These are phyloP conservation scores for Gymnothorax javanicus DNA, from an alignment of 2,797 vertebrate genomes.

Conservation along the genomic window DNA sequence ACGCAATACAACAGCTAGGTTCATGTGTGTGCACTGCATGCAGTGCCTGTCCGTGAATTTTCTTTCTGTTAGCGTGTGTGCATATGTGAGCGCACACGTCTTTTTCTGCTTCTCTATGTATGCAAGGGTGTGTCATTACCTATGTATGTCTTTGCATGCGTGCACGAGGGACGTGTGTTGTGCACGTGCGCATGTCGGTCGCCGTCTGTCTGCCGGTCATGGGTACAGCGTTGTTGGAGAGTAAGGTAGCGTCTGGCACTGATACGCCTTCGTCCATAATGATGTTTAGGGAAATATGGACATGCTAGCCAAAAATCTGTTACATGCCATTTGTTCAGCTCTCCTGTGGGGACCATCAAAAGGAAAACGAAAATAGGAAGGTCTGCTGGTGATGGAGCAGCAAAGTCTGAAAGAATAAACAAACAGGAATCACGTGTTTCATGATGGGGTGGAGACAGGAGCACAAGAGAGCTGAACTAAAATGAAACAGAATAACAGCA, in stretches of 20 bases:
- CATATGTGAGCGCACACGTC: slow-evolving; percentile 26
- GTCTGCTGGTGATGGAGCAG: slow-evolving; percentile 35
- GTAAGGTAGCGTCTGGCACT: slow-evolving; percentile 39
- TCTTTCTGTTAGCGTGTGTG: slow-evolving; percentile 1
- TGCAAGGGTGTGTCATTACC: slow-evolving; percentile 3
- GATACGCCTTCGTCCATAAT: slow-evolving; percentile 41
- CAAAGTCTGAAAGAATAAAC: slow-evolving; percentile 26
- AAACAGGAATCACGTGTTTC: slow-evolving; percentile 21
- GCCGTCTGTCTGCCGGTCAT: neutral
- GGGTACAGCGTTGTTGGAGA: slow-evolving; percentile 30
- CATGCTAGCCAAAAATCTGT: slow-evolving; percentile 48
- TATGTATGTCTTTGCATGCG: slow-evolving; percentile 22
- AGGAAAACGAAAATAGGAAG: slow-evolving; percentile 43
- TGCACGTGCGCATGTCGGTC: neutral
- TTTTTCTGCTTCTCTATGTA: neutral
- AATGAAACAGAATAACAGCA: neutral
- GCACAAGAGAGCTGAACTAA: neutral
- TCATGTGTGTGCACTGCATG: neutral
- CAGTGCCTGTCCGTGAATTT: neutral
- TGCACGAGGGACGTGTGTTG: neutral
- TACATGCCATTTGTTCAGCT: slow-evolving; percentile 51
- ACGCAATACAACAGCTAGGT: neutral
- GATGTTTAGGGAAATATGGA: slow-evolving; percentile 47
- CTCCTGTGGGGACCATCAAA: slow-evolving; percentile 44
- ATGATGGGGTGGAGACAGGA: slow-evolving; percentile 14